Base-by-base conservation (phyloP, 64 coral and sea anemone species). In the Porites lutea region DNA sequence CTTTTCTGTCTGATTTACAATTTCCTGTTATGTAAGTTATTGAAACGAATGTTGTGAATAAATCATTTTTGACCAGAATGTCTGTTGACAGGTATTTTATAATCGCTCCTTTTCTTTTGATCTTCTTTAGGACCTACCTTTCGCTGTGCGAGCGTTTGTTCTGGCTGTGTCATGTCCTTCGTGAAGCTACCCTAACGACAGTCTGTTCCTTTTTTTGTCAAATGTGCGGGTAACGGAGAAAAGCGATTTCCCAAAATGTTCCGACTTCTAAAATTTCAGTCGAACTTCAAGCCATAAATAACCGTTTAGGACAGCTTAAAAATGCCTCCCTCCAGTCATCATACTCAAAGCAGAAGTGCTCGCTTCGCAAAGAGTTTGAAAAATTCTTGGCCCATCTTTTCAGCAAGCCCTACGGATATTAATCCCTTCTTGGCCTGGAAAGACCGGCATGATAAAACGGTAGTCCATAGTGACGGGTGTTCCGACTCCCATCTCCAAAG, bases 151-250 rank as follows among this genome's bases (percentile, higher is more conserved):
- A 27, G 8, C 74, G n/a, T 91, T 48, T 53, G 18, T 91, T 16
- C 89, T 79, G 16, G 89, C 89, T 44, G 77, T 91, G 3, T 10
- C 65, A 1, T 92, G 90, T 57, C 90, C 90, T 2, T 57, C 63
- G 7, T 92, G 90, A 14, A 8, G 19, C 43, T 90, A 90, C 74
- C 18, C 76, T 11, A 90, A 90, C 64, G 75, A 79, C 74, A 49
- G 65, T 49, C n/a, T 16, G 10, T 90, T 90, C 21, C 88, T 74
- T 50, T 90, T 90, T 90, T 59, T 90, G 74, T 46, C 79, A 85
- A 43, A 83, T 83, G 90, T 92, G 90, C 64, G 90, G 90, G 27
- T 91, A 82, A 49, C 7, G 45, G 71, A 48, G 78, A 3, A 59
- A 71, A 68, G 16, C 47, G 1, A 43, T 9, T 59, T 0, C 13